These are phyloP conservation scores for Calidris pygmaea DNA, from an alignment of 2,113 vertebrate species.

Conservation along the genomic window DNA sequence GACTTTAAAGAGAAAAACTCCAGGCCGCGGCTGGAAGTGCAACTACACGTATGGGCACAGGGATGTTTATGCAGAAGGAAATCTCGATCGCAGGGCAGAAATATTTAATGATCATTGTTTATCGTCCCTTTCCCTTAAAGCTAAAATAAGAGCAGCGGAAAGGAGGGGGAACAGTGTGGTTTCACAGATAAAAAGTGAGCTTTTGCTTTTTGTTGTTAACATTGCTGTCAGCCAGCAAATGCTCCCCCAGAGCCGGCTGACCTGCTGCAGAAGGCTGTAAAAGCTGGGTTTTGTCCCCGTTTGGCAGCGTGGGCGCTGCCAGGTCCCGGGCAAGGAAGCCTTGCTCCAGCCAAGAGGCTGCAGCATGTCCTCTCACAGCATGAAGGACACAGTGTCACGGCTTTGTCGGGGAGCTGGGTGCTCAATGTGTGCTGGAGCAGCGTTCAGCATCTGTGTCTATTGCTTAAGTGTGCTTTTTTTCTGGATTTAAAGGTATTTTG, in stretches of 20 bases:
- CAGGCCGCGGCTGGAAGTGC: not conserved
- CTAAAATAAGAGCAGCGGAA: not conserved
- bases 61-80: not conserved
- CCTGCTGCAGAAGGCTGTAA: not conserved
- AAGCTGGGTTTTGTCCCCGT: not conserved
- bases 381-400: accelerated
- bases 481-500: not conserved
- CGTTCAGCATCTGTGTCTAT: not conserved
- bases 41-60: not conserved
- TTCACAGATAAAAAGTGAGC: not conserved
- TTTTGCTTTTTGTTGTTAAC: not conserved
- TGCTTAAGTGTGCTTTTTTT: not conserved
- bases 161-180: not conserved
- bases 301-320: not conserved
- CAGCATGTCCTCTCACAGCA: accelerated
- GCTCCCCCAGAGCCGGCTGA: not conserved
- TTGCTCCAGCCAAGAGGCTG: not conserved
- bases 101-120: not conserved
- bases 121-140: not conserved
- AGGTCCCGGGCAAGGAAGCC: not conserved
- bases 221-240: not conserved
- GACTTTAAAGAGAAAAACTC: not conserved
- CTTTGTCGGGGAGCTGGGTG: not conserved
- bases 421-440: not conserved
- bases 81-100: not conserved